Conservation (phyloP, 2,888 invertebrate species). For the Apamea crenata region DNA sequence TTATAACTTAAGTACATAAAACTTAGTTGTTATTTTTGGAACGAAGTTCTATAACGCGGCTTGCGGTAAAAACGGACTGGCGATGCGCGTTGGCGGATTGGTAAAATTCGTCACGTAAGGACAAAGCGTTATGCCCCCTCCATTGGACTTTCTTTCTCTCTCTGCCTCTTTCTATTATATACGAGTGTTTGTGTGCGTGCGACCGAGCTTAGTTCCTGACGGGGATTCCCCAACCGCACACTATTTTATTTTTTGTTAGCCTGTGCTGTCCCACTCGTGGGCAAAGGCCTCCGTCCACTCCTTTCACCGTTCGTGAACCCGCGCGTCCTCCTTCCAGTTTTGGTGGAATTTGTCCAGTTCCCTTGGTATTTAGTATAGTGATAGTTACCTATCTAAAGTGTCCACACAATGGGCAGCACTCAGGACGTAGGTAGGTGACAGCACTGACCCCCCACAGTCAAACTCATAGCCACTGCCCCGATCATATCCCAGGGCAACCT, state of each 20-base stretch:
- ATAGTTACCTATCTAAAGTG: constrained; percentile 78
- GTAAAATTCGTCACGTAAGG: not conserved
- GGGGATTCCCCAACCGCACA: not conserved
- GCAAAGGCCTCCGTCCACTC: not conserved
- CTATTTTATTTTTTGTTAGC: not conserved
- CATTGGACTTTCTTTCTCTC: not conserved
- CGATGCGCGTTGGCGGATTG: not conserved
- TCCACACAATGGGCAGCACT: constrained; percentile 86
- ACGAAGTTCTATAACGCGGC: not conserved
- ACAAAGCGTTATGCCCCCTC: not conserved
- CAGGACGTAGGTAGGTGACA: constrained; percentile 80
- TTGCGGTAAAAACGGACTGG: not conserved
- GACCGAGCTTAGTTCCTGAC: not conserved
- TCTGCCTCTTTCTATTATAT: not conserved
- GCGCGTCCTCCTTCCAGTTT: not conserved
- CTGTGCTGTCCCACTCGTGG: not conserved
- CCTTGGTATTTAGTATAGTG: not conserved
- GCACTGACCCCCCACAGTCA: constrained; percentile 84
- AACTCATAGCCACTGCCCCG: constrained; percentile 77
- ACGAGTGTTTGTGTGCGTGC: not conserved
- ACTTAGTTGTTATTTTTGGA: not conserved
- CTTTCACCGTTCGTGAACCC: not conserved
- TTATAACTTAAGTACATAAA: too few species aligned
- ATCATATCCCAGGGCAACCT: constrained; percentile 85
- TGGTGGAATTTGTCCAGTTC: not conserved